phyloP scores from a whole-genome alignment of 2,888 invertebrate species.

The Ornithoptera alexandrae region DNA sequence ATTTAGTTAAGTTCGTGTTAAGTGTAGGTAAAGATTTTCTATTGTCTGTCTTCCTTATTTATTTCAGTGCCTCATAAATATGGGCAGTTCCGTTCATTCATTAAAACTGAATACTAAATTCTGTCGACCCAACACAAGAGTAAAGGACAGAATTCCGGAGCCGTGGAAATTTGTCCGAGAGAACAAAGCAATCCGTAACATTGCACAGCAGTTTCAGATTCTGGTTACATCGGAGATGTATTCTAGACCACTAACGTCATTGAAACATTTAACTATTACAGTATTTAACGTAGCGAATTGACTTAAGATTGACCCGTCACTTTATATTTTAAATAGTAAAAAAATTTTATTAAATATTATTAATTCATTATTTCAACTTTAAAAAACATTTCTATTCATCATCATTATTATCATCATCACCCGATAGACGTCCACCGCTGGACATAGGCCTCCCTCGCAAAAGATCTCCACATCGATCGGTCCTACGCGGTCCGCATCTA shows the following conservation, averaged over 20 bases:
- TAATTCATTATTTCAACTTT: no score
- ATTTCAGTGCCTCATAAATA: not conserved
- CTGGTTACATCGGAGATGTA: constrained; percentile 8
- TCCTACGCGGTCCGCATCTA: no score
- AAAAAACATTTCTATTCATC: no score
- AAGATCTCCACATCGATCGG: no score
- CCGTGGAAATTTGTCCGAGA: constrained; percentile 4
- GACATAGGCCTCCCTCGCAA: no score
- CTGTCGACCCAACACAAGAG: not conserved
- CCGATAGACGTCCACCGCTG: no score
- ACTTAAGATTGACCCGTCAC: not conserved
- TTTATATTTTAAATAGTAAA: no score
- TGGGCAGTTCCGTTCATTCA: not conserved
- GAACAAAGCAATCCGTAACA: constrained; percentile 3
- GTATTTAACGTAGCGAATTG: not conserved
- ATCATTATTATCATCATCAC: no score
- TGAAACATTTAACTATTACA: not conserved
- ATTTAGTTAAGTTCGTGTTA: not conserved
- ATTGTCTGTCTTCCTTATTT: not conserved
- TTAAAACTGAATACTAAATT: constrained; percentile 16
- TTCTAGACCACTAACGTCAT: constrained; percentile 4
- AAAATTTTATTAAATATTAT: no score
- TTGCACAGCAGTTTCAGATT: constrained; percentile 9
- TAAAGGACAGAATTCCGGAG: constrained; percentile 1
- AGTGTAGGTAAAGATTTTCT: not conserved